A percentile compares a stretch with the other conserved stretches of the same genome.
These are phyloP conservation scores for Entomobrya multifasciata DNA, from an alignment of 2,888 invertebrate species.

Conservation along the genomic window DNA sequence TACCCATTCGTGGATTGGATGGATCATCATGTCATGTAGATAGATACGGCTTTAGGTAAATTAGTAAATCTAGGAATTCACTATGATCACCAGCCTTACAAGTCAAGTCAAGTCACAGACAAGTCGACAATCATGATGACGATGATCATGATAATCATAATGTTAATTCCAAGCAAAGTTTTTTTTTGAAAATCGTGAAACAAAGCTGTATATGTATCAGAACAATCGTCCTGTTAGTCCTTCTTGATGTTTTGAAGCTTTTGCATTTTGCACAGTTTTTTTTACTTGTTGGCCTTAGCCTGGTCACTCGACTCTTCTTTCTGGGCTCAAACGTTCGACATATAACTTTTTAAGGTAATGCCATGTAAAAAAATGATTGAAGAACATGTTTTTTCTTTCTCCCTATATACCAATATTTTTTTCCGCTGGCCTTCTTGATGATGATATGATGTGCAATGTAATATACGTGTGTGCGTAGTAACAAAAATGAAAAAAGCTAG, in stretches of 20 bases:
- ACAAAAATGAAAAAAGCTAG: not conserved
- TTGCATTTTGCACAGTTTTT: constrained; percentile 47
- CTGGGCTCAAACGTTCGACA: constrained; percentile 56
- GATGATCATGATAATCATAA: constrained; percentile 22
- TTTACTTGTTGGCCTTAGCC: constrained; percentile 60
- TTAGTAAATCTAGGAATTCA: not conserved
- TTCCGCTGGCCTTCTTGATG: not conserved
- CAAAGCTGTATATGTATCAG: constrained; percentile 45
- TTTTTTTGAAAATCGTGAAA: constrained; percentile 48
- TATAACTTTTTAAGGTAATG: constrained; percentile 65
- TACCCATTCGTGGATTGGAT: constrained; percentile 27
- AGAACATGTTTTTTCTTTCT: constrained; percentile 69
- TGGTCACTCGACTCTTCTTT: constrained; percentile 50
- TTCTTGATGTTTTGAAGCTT: constrained; percentile 17
- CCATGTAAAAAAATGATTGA: constrained; percentile 67
- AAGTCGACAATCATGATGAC: constrained; percentile 52
- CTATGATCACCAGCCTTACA: too few relatives aligned
- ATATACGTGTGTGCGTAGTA: constrained; percentile 22
- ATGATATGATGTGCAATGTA: too few relatives aligned
- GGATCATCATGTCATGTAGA: too few relatives aligned
- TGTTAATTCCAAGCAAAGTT: constrained; percentile 55
- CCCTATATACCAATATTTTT: constrained; percentile 24
- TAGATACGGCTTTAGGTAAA: constrained; percentile 22
- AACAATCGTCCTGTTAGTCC: not conserved
- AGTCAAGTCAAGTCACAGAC: constrained; percentile 21